Evolutionary conservation across 2,113 vertebrate species (phyloP).

Genomic region (Arenaria interpres): DNA sequence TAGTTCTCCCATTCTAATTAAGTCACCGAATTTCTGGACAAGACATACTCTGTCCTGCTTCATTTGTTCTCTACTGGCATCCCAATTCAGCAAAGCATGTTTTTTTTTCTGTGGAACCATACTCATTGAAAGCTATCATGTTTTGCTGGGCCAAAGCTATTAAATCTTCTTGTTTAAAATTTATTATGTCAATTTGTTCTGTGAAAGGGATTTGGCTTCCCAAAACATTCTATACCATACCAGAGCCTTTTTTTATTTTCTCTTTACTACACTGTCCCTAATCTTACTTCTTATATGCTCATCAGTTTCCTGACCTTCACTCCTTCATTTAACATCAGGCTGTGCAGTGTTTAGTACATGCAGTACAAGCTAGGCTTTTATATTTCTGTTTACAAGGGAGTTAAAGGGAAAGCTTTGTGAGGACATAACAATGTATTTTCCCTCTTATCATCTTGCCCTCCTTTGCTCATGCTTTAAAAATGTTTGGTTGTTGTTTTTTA

Average conservation of each 20-base stretch:
- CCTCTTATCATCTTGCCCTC: neutral
- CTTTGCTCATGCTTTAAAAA: neutral
- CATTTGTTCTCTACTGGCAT: neutral
- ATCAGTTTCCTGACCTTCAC: neutral
- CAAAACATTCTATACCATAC: neutral
- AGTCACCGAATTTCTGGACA: neutral
- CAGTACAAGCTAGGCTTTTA: neutral
- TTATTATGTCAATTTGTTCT: neutral
- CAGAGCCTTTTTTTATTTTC: neutral
- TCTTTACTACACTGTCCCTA: neutral
- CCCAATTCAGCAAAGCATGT: neutral
- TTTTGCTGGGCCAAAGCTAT: neutral
- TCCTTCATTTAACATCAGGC: neutral
- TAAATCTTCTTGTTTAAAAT: neutral
- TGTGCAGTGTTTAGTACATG: neutral
- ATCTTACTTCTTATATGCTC: neutral
- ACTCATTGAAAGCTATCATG: neutral
- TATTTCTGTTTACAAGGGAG: neutral
- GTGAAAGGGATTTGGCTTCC: neutral
- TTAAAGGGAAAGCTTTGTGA: constrained; percentile 8
- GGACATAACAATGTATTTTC: constrained; percentile 4
- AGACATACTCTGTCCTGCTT: neutral
- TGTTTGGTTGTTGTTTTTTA: neutral
- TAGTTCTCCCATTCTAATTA: neutral
- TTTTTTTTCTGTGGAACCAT: neutral